Evolutionary conservation across 2,113 vertebrate species (phyloP).

Genomic region (rabbit (Oryctolagus cuniculus)): mOryCun1.1 NC_091441.1:118854001-118854500

Average conservation of each 20-base stretch:
- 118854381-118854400: no score
- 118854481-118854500: no score
- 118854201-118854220: background rate
- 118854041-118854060: background rate
- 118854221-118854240: background rate
- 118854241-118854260: background rate
- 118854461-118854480: no score
- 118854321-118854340: background rate
- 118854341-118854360: no score
- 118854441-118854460: no score
- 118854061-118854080: background rate
- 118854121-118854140: no score
- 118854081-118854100: background rate
- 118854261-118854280: background rate
- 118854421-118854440: no score
- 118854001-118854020: background rate
- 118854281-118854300: background rate
- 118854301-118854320: background rate
- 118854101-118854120: background rate
- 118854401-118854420: no score
- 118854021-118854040: background rate
- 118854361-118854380: no score
- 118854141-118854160: no score
- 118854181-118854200: background rate
- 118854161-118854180: no score